Evolutionary conservation across 2,113 vertebrate species (phyloP).

Genomic region (Brachypteracias leptosomus): DNA sequence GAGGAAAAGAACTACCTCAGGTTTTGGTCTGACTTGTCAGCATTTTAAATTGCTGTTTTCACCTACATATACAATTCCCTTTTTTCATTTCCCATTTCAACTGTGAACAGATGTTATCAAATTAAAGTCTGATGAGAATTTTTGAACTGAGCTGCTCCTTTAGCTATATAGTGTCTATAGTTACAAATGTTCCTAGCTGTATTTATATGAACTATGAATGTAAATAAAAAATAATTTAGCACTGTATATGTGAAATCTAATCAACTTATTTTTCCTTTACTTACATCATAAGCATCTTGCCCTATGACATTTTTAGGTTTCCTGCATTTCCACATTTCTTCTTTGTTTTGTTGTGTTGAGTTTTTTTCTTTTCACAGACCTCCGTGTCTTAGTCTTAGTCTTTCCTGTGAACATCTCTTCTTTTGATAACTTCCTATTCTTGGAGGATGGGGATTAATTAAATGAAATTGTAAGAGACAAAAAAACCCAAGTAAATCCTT

Average conservation of each 20-base stretch:
- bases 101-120: not conserved
- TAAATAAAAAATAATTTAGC: not conserved
- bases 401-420: not conserved
- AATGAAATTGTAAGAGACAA: not conserved
- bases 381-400: not conserved
- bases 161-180: not conserved
- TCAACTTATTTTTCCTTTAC: not conserved
- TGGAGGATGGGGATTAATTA: not conserved
- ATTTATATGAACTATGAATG: not conserved
- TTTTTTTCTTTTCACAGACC: not conserved
- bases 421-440: not conserved
- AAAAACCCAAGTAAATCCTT: not conserved
- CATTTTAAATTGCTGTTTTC: not conserved
- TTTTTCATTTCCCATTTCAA: not conserved
- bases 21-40: not conserved
- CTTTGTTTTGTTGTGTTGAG: not conserved
- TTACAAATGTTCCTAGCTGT: not conserved
- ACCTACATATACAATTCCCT: not conserved
- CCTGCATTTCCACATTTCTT: not conserved
- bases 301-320: not conserved
- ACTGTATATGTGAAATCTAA: not conserved
- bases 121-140: not conserved
- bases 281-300: not conserved
- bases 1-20: not conserved
- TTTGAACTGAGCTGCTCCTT: not conserved